Conservation (phyloP, 2,797 vertebrate genomes). For the Phoeniculus purpureus region DNA sequence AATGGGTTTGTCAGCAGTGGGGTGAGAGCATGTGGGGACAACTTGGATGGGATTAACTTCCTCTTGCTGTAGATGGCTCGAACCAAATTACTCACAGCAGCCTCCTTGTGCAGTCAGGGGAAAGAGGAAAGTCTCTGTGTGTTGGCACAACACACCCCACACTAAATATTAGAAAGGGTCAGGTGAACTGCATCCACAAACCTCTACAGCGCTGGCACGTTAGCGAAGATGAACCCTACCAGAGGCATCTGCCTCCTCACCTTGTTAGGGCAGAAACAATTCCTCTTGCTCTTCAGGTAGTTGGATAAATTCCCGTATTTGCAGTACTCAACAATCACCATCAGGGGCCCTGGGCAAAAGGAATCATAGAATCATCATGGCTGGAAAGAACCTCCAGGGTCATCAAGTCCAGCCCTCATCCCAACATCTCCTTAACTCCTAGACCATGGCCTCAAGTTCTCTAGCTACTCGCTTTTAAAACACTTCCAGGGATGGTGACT, state of each 20-base stretch:
- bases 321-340: slow-evolving; percentile 97
- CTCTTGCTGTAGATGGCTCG: background rate
- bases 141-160: background rate
- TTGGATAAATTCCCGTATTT: slow-evolving; percentile 91
- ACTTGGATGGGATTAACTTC: slow-evolving; percentile 5
- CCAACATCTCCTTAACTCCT: no score
- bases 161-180: background rate
- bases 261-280: slow-evolving; percentile 83
- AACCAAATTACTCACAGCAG: background rate
- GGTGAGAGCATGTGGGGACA: background rate
- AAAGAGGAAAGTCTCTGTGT: background rate
- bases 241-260: slow-evolving; percentile 70
- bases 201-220: rapidly evolving
- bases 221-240: background rate
- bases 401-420: no score
- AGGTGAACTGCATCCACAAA: background rate
- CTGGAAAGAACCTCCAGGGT: no score
- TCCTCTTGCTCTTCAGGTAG: slow-evolving; percentile 92
- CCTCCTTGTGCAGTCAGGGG: background rate
- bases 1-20: background rate
- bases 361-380: no score
- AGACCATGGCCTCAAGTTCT: no score
- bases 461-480: no score
- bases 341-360: slow-evolving; percentile 85
- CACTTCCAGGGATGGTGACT: no score